Conservation (phyloP, 2,888 invertebrate species). For the Dysmachus trigonus region DNA sequence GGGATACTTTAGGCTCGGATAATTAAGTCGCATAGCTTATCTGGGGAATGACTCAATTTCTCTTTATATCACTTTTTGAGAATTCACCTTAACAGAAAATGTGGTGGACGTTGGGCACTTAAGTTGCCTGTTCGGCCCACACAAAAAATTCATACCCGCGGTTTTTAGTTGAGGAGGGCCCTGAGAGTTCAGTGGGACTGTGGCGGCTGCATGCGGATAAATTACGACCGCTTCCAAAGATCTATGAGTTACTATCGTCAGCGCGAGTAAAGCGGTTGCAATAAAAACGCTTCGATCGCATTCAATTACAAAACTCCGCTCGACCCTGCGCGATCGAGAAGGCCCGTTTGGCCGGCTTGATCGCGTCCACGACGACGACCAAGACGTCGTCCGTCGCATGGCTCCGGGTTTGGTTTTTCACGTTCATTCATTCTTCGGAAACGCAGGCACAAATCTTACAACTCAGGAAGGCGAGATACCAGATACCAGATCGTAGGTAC, state of each 20-base stretch:
- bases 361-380: too few relatives aligned
- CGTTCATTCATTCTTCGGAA: slow-evolving; percentile 38
- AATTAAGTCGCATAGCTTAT: slow-evolving; percentile 33
- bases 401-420: neutral
- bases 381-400: too few relatives aligned
- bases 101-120: slow-evolving; percentile 26
- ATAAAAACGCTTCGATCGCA: slow-evolving; percentile 34
- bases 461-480: neutral
- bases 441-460: slow-evolving; percentile 27
- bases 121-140: slow-evolving; percentile 27
- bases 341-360: neutral
- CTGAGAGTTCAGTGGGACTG: slow-evolving; percentile 15
- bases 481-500: neutral
- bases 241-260: slow-evolving; percentile 28
- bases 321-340: neutral
- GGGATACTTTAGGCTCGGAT: neutral
- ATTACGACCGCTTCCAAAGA: slow-evolving; percentile 31
- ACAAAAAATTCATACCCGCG: neutral
- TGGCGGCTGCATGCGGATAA: neutral
- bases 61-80: slow-evolving; percentile 25
- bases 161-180: neutral
- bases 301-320: slow-evolving; percentile 30
- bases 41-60: slow-evolving; percentile 23
- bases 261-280: slow-evolving; percentile 24
- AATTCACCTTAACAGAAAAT: neutral